These are phyloP conservation scores for Urophycis tenuis DNA, from an alignment of 2,797 vertebrate genomes.

Conservation along the genomic window DNA sequence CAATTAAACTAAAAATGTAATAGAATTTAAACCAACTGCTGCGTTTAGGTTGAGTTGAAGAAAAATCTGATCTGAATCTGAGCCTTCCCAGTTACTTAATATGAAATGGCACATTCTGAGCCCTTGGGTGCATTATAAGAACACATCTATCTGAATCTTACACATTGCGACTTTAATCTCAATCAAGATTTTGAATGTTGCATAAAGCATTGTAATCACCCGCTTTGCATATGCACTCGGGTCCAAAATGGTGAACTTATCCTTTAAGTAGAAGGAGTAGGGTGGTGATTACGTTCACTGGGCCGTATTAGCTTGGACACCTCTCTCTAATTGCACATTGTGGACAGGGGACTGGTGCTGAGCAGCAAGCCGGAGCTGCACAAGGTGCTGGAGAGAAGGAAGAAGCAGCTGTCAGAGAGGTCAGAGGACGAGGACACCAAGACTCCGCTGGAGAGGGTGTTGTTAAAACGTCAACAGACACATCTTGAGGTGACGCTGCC, in stretches of 20 bases:
- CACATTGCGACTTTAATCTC: too few relatives aligned
- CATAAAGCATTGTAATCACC: not conserved
- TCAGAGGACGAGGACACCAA: conserved; percentile 55
- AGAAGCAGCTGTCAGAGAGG: conserved; percentile 57
- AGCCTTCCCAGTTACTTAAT: not conserved
- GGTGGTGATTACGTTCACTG: not conserved
- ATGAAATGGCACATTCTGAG: not conserved
- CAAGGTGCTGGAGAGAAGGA: conserved; percentile 67
- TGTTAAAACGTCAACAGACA: conserved; percentile 65
- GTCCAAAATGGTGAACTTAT: not conserved
- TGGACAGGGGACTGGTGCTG: conserved; percentile 61
- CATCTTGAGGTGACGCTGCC: conserved; percentile 56
- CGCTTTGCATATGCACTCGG: not conserved
- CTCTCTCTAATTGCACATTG: not conserved
- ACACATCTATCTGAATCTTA: too few relatives aligned
- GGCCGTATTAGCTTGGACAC: not conserved
- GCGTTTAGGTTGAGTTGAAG: too few relatives aligned
- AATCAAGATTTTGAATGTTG: not conserved
- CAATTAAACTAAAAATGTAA: too few relatives aligned
- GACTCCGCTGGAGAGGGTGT: conserved; percentile 62
- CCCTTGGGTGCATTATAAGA: not conserved
- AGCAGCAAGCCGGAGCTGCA: conserved; percentile 69
- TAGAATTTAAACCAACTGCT: too few relatives aligned
- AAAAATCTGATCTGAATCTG: not conserved
- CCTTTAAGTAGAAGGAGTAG: not conserved